A percentile compares a stretch with the other conserved stretches of the same genome.
Conservation (phyloP, 2,113 vertebrate species). For the Cavia aperea region DNA sequence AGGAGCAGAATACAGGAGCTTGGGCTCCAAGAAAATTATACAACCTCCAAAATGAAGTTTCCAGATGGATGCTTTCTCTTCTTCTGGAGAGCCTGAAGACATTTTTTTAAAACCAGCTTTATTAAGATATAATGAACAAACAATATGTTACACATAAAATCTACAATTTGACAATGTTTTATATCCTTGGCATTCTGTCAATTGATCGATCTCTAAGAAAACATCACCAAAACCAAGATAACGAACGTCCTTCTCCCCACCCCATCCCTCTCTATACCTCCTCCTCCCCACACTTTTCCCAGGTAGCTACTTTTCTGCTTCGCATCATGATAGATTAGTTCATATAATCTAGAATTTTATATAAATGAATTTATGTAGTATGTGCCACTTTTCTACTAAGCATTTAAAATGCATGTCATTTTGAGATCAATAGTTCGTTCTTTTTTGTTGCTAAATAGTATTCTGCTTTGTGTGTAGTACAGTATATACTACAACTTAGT, state of each 20-base stretch:
- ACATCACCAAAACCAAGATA: background rate
- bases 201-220: background rate
- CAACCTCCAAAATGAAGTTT: background rate
- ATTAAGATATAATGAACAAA: background rate
- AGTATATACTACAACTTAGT: background rate
- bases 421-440: background rate
- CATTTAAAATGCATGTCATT: background rate
- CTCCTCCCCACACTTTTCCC: background rate
- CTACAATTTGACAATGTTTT: background rate
- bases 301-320: background rate
- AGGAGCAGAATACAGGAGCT: background rate
- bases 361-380: background rate
- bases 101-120: background rate
- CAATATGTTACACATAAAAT: background rate
- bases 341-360: conserved; percentile 28
- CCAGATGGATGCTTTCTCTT: background rate
- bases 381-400: background rate
- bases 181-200: background rate
- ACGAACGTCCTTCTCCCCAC: background rate
- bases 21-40: background rate
- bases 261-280: background rate
- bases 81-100: background rate
- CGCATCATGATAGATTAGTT: background rate
- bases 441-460: background rate
- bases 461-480: background rate